Evolutionary conservation across 2,113 vertebrate genomes (phyloP).

Genomic region (Pogona vitticeps): DNA sequence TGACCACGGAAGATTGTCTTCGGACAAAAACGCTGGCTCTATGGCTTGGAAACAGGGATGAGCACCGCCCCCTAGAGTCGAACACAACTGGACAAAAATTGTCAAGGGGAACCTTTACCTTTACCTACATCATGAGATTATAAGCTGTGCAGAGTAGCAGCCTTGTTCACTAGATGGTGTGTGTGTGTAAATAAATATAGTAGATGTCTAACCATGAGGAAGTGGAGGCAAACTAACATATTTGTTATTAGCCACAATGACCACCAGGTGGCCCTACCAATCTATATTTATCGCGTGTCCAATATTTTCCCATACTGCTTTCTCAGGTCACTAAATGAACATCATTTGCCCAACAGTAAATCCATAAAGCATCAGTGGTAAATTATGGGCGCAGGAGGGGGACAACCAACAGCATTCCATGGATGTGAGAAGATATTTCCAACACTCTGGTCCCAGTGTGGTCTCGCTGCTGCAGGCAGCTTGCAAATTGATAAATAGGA

Average conservation of each 20-base stretch:
- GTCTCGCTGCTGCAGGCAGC: neutral
- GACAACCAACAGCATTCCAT: neutral
- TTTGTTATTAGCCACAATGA: neutral
- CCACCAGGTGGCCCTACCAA: slow-evolving; percentile 21
- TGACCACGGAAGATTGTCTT: too few relatives aligned
- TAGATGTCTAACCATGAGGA: too few relatives aligned
- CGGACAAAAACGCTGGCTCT: too few relatives aligned
- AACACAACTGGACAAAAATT: too few relatives aligned
- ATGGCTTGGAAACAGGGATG: too few relatives aligned
- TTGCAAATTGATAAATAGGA: neutral
- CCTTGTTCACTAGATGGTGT: too few relatives aligned
- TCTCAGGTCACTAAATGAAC: neutral
- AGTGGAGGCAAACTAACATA: too few relatives aligned
- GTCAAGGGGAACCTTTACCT: too few relatives aligned
- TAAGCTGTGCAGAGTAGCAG: too few relatives aligned
- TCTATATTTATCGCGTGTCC: neutral
- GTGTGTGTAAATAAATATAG: neutral
- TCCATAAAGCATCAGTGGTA: neutral
- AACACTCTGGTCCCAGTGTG: neutral
- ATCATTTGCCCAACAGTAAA: neutral
- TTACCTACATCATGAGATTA: too few relatives aligned
- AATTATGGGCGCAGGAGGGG: neutral
- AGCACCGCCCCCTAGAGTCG: too few relatives aligned
- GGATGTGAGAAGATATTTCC: too few relatives aligned
- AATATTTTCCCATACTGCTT: neutral